Percentiles rank a stretch among this genome's conserved stretches.
Conservation (phyloP, 2,797 vertebrate genomes). For the Micropoecilia bifurca region DNA sequence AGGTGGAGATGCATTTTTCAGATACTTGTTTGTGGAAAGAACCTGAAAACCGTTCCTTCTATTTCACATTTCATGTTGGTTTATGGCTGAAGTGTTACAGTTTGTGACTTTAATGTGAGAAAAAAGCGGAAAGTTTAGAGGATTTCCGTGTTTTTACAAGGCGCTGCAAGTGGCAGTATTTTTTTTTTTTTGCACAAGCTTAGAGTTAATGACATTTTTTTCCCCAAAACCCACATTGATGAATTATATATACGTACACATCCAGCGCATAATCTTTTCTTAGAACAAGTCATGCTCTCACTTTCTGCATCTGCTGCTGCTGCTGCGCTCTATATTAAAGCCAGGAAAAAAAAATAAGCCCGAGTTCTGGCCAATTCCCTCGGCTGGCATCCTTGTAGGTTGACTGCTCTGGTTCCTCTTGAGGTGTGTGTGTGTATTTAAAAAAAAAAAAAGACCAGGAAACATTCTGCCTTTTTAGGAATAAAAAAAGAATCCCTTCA, state of each 20-base stretch:
- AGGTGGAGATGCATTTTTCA: neutral
- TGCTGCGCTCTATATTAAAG: conserved; percentile 46
- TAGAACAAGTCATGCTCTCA: conserved; percentile 29
- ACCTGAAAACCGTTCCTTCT: neutral
- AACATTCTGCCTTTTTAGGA: conserved; percentile 55
- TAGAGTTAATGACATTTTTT: conserved; percentile 7
- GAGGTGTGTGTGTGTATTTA: conserved; percentile 43
- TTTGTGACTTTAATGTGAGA: neutral
- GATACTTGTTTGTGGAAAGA: neutral
- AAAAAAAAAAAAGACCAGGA: conserved; percentile 47
- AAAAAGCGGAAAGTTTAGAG: neutral
- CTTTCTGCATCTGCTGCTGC: conserved; percentile 39
- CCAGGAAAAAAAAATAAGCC: conserved; percentile 13
- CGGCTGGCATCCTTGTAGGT: conserved; percentile 63
- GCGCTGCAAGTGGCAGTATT: neutral
- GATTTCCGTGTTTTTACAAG: neutral
- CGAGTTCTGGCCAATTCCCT: conserved; percentile 58
- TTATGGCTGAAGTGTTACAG: neutral
- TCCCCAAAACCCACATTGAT: neutral
- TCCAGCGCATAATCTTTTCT: conserved; percentile 22
- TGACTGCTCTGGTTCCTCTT: conserved; percentile 66
- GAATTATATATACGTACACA: conserved; percentile 1
- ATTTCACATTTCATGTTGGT: neutral
- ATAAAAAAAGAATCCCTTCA: conserved; percentile 61
- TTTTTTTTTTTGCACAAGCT: neutral